These are phyloP conservation scores for Ophraella communa DNA, from an alignment of 2,888 invertebrate species.

Conservation along the genomic window DNA sequence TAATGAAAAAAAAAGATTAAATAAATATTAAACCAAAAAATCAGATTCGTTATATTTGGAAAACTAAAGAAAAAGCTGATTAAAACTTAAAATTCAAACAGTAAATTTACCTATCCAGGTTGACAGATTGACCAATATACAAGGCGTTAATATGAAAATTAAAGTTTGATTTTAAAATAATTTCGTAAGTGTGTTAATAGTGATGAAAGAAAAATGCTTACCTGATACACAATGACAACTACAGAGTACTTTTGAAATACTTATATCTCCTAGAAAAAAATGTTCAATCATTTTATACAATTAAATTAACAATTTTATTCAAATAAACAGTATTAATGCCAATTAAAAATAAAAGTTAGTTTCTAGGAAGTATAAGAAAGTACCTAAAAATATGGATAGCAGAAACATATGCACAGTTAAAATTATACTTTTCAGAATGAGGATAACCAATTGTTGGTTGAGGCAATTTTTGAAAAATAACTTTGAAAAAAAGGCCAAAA, in stretches of 20 bases:
- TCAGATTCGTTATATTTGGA: not conserved
- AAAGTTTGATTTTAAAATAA: not conserved
- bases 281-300: slow-evolving; percentile 1
- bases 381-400: not conserved
- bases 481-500: no score
- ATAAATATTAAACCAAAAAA: no score
- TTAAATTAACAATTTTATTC: no score
- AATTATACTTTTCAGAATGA: no score
- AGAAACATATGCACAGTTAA: not conserved
- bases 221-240: slow-evolving; percentile 33
- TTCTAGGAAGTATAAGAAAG: slow-evolving; percentile 27
- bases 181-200: not conserved
- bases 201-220: no score
- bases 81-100: slow-evolving; percentile 11
- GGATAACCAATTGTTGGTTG: no score
- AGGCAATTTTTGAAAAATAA: no score
- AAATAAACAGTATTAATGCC: no score
- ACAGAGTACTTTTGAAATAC: slow-evolving; percentile 34
- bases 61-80: not conserved
- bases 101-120: slow-evolving; percentile 10
- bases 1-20: no score
- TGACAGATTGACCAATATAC: slow-evolving; percentile 32
- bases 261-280: slow-evolving; percentile 38
- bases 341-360: slow-evolving; percentile 8
- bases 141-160: slow-evolving; percentile 12